These are phyloP conservation scores for Heliothis virescens DNA, from an alignment of 1,140 invertebrate species.

Conservation along the genomic window DNA sequence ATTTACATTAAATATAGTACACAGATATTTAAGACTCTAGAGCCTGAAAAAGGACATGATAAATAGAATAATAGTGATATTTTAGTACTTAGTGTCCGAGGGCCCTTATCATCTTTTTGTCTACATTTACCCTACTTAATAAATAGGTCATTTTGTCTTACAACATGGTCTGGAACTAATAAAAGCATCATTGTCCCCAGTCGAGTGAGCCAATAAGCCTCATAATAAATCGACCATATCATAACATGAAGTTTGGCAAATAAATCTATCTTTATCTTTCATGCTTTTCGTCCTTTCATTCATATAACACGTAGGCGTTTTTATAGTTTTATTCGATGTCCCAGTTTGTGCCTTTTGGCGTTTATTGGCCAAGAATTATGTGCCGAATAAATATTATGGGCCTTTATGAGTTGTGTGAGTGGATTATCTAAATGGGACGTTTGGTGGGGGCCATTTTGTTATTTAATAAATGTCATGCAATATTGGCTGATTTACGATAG, in stretches of 20 bases:
- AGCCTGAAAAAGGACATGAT: too few species aligned
- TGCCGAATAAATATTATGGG: not conserved
- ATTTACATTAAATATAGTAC: too few species aligned
- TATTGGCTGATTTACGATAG: too few species aligned
- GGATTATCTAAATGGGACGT: not conserved
- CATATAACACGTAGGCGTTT: not conserved
- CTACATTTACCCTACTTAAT: too few species aligned
- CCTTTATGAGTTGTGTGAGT: not conserved
- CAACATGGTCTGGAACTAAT: not conserved
- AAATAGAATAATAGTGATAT: too few species aligned
- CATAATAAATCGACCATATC: not conserved
- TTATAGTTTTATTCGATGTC: not conserved
- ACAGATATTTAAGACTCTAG: too few species aligned
- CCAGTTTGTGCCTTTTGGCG: slow-evolving; percentile 10
- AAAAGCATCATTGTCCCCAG: too few species aligned
- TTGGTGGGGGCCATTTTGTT: not conserved
- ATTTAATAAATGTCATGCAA: too few species aligned
- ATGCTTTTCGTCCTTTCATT: not conserved
- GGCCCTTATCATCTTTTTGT: too few species aligned
- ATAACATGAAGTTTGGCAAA: not conserved
- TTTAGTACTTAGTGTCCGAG: too few species aligned
- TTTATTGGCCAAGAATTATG: slow-evolving; percentile 20
- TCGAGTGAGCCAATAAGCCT: not conserved
- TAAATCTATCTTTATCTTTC: not conserved
- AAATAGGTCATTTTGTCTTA: not conserved